Evolutionary conservation across 2,888 invertebrate genomes (phyloP), one percentile per base, ranked within the genome.

Genomic region (Brachylomia viminalis): DNA sequence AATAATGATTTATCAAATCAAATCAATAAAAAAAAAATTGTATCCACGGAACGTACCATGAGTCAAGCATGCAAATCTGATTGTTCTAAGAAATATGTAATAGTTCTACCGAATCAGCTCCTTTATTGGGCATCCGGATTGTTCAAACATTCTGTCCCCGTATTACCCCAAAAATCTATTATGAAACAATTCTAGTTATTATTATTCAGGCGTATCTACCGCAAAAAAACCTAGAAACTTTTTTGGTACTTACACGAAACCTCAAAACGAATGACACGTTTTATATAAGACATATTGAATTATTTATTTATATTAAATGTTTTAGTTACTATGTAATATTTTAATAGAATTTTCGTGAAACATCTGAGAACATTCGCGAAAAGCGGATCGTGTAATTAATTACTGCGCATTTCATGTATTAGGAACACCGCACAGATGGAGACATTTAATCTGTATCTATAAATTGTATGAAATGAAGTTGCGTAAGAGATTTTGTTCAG

Each of bases 301-400:
- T 33, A 33, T n/a, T 59, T 47, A 47, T 54, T 45, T 0, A 42
- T 17, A n/a, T 20, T n/a, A n/a, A 49, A 52, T 54, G 52, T 62
- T 66, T 58, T 30, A 69, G 47, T 68, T 52, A 20, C 3, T 20
- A 65, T 8, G 33, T n/a, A 54, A 54, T 38, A 52, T 82, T 59
- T 56, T 8, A 72, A 61, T 68, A 62, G 47, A 45, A 75, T 84
- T 67, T 66, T 30, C 62, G 33, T 49, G 8, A 80, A 86, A 84
- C 62, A 86, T 73, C 47, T 65, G 73, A 66, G 80, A 84, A 77
- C 74, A 84, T 86, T 75, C 75, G 70, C 42, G 71, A 61, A 77
- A 66, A 84, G 65, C 68, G 80, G 54, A 59, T 49, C 67, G 56
- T 75, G 66, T 86, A 77, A 85, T 86, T 86, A 85, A 85, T 84